Conservation (phyloP, 2,797 vertebrate genomes). For the Thamnophis elegans region DNA sequence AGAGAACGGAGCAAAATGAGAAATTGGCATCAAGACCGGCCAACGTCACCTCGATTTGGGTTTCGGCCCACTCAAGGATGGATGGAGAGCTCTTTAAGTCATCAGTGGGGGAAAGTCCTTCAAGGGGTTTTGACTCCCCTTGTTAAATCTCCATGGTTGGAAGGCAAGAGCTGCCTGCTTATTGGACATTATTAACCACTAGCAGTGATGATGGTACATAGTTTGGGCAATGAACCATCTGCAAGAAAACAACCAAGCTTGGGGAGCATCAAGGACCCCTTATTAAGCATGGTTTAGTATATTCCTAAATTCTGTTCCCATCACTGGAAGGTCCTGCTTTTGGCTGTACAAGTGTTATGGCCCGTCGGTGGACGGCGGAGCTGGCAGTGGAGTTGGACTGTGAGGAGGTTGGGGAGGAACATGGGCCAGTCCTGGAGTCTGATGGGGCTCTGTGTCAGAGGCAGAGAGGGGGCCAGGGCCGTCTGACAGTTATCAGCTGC, state of each 20-base stretch:
- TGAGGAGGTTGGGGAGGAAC: too few relatives aligned
- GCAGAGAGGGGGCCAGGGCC: too few relatives aligned
- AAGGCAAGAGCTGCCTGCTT: neutral
- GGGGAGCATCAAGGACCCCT: neutral
- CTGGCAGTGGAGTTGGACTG: too few relatives aligned
- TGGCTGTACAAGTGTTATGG: neutral
- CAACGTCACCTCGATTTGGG: neutral
- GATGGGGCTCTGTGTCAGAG: too few relatives aligned
- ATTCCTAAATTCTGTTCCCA: neutral
- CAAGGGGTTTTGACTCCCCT: neutral
- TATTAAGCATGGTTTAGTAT: neutral
- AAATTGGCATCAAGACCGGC: neutral
- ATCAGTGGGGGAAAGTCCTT: neutral
- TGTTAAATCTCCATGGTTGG: neutral
- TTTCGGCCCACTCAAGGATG: neutral
- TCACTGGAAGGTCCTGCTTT: neutral
- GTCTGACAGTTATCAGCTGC: too few relatives aligned
- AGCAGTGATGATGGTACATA: neutral
- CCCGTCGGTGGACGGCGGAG: too few relatives aligned
- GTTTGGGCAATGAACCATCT: neutral
- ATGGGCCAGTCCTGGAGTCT: too few relatives aligned
- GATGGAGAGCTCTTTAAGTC: neutral
- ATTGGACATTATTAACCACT: neutral
- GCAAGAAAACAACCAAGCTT: neutral
- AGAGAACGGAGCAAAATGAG: neutral